phyloP scores from a whole-genome alignment of 1,140 invertebrate genomes.

The Heterodera carotae region DNA sequence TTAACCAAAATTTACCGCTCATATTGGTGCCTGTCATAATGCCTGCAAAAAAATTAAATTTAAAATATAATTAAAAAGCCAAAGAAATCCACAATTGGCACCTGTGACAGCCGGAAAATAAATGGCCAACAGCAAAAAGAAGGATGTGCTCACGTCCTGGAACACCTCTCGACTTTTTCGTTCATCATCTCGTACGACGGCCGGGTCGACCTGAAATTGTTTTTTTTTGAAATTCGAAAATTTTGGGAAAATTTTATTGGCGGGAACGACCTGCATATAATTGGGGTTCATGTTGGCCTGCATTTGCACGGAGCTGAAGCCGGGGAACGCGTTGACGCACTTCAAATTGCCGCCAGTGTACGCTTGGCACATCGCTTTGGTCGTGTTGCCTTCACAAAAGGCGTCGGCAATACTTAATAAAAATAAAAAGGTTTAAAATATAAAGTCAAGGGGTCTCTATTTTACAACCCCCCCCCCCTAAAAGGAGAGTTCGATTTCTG shows the following conservation, averaged over 20 bases:
- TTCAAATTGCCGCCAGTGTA: constrained; percentile 52
- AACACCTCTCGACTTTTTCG: constrained; percentile 72
- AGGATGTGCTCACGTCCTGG: constrained; percentile 86
- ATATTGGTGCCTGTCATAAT: constrained; percentile 63
- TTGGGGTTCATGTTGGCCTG: constrained; percentile 49
- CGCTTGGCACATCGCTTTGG: constrained; percentile 50
- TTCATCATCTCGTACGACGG: constrained; percentile 36
- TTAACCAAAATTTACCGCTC: constrained; percentile 50
- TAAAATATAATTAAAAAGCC: constrained; percentile 3
- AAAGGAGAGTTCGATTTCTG: too few species aligned
- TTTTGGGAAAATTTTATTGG: not conserved
- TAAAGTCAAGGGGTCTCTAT: too few species aligned
- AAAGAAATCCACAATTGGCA: constrained; percentile 14
- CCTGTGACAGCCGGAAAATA: constrained; percentile 96
- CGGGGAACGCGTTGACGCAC: constrained; percentile 56
- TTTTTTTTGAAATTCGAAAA: not conserved
- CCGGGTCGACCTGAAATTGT: constrained; percentile 48
- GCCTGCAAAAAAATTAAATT: constrained; percentile 27
- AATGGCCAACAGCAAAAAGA: constrained; percentile 94
- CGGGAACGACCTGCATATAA: constrained; percentile 51
- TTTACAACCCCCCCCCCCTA: too few species aligned
- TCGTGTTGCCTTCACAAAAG: constrained; percentile 54
- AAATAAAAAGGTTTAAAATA: constrained; percentile 2
- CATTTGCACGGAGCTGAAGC: constrained; percentile 42
- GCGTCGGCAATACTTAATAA: constrained; percentile 53